Conservation (phyloP, 2,113 vertebrate species). For the Chaetorhynchus papuensis region DNA sequence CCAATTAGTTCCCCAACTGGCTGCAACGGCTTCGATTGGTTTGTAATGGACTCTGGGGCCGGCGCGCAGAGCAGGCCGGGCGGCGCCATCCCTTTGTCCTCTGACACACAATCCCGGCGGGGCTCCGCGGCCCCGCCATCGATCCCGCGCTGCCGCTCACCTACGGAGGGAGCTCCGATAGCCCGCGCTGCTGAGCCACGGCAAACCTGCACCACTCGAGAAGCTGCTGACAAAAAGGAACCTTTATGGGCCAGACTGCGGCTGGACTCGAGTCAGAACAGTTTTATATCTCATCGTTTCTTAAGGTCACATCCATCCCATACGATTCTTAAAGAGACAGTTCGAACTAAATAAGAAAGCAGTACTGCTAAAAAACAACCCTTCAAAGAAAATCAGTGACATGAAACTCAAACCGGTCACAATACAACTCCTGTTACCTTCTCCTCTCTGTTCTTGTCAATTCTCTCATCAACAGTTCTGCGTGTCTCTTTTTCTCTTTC, state of each 20-base stretch:
- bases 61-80: slow-evolving; percentile 84
- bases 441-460: background rate
- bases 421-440: background rate
- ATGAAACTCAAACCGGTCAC: background rate
- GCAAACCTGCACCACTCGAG: slow-evolving; percentile 68
- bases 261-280: slow-evolving; percentile 47
- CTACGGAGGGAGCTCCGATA: slow-evolving; percentile 1
- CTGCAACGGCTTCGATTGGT: slow-evolving; percentile 92
- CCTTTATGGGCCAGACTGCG: slow-evolving; percentile 2
- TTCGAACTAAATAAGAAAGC: background rate
- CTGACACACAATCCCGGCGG: slow-evolving; percentile 86
- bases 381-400: background rate
- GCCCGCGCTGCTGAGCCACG: slow-evolving; percentile 56
- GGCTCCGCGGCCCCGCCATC: slow-evolving; percentile 70
- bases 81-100: slow-evolving; percentile 93
- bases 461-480: background rate
- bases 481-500: no score
- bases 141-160: slow-evolving; percentile 69
- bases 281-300: slow-evolving; percentile 65
- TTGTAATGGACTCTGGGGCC: slow-evolving; percentile 89
- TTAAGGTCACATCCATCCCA: slow-evolving; percentile 72
- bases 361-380: background rate
- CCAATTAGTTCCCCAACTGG: slow-evolving; percentile 96
- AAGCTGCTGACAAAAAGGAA: slow-evolving; percentile 77
- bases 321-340: background rate